A percentile compares a stretch with the other conserved stretches of the same genome.
Evolutionary conservation across 2,113 vertebrate genomes (phyloP).

Genomic region (Todiramphus saurophagus): DNA sequence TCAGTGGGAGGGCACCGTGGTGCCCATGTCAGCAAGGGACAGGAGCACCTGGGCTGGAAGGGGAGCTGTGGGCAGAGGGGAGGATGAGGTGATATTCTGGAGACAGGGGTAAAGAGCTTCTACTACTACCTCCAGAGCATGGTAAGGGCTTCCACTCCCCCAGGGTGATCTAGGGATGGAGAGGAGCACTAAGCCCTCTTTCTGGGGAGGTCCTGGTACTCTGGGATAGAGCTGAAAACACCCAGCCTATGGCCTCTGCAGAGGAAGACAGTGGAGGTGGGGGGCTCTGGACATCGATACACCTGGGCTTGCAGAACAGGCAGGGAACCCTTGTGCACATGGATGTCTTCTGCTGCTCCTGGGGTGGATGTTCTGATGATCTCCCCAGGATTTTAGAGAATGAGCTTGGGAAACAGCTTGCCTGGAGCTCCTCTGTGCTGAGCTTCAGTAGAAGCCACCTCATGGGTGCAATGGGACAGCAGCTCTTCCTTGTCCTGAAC

Average conservation of each 20-base stretch:
- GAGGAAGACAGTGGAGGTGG: background rate
- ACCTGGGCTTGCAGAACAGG: background rate
- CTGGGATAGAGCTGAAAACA: background rate
- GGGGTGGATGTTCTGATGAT: background rate
- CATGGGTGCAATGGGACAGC: background rate
- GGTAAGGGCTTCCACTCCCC: background rate
- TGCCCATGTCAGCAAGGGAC: fast-evolving
- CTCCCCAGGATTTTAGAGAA: background rate
- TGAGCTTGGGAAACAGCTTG: background rate
- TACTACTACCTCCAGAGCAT: background rate
- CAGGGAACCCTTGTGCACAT: background rate
- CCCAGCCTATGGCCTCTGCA: background rate
- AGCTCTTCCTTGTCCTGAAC: background rate
- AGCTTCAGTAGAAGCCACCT: background rate
- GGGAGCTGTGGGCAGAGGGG: background rate
- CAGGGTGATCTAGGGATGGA: background rate
- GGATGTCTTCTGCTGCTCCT: background rate
- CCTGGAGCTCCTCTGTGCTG: background rate
- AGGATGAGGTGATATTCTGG: background rate
- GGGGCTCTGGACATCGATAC: background rate
- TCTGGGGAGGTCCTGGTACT: background rate
- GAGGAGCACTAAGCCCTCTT: background rate
- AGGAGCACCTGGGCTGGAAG: background rate
- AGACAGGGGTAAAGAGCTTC: background rate
- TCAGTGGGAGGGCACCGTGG: background rate